phyloP scores from a whole-genome alignment of 2,797 vertebrate species.

The Kryptolebias ocellatus region DNA sequence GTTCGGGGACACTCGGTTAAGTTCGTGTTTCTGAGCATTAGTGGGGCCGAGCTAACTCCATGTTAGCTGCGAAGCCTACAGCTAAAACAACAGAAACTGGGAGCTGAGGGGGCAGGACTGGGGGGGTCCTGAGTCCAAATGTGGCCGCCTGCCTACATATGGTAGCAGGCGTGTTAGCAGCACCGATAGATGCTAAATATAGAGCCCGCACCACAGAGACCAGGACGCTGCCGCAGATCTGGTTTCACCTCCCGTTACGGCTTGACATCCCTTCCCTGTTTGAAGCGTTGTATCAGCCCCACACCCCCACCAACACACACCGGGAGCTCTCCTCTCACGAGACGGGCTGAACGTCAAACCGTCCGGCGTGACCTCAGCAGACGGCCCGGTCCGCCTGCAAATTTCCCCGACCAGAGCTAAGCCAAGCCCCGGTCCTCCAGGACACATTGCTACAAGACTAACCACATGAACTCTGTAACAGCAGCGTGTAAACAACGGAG shows the following conservation, averaged over 20 bases:
- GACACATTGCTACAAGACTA: background rate
- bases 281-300: background rate
- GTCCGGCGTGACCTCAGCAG: slow-evolving; percentile 61
- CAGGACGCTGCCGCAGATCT: slow-evolving; percentile 64
- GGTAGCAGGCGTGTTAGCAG: slow-evolving; percentile 83
- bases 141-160: slow-evolving; percentile 84
- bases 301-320: background rate
- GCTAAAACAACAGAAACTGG: background rate
- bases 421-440: slow-evolving; percentile 1
- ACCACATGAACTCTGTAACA: background rate
- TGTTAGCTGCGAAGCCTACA: background rate
- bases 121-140: slow-evolving; percentile 57
- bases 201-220: slow-evolving; percentile 68
- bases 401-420: background rate
- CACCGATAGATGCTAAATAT: slow-evolving; percentile 86
- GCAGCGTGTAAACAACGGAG: background rate
- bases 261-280: slow-evolving; percentile 16
- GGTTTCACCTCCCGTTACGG: slow-evolving; percentile 49
- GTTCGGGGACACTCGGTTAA: background rate
- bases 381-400: background rate
- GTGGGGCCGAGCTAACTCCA: background rate
- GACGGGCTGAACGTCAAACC: slow-evolving; percentile 22
- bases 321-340: background rate
- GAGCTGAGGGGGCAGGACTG: background rate
- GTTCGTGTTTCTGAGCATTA: background rate